Evolutionary conservation across 2,888 invertebrate species (phyloP).

Genomic region (Eristalinus aeneus): DNA sequence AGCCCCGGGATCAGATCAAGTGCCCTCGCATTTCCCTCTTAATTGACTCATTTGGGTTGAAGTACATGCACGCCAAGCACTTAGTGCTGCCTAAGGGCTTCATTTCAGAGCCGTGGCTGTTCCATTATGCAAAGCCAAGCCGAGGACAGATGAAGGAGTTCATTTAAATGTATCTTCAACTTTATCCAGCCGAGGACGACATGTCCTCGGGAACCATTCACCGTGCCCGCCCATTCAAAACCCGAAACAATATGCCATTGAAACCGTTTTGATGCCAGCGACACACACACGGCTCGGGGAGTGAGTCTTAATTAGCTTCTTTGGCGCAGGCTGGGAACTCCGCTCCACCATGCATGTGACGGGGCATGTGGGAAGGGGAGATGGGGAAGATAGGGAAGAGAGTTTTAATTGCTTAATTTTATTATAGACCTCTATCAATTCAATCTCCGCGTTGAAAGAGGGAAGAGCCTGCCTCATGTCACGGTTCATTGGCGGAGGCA

Average conservation of each 20-base stretch:
- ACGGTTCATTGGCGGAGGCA: conserved; percentile 57
- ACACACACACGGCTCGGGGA: conserved; percentile 35
- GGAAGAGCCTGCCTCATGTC: conserved; percentile 57
- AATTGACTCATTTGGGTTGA: neutral
- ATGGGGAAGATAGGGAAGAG: neutral
- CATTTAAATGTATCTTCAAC: neutral
- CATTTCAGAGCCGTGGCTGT: neutral
- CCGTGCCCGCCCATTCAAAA: conserved; percentile 32
- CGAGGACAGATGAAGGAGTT: neutral
- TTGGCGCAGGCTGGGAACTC: conserved; percentile 19
- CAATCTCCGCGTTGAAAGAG: conserved; percentile 48
- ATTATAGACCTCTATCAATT: conserved; percentile 67
- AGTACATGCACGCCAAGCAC: neutral
- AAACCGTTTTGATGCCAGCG: conserved; percentile 45
- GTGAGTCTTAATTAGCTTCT: conserved; percentile 65
- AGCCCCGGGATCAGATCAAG: too few species aligned
- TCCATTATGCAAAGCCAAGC: neutral
- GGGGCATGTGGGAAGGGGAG: neutral
- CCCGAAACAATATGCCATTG: conserved; percentile 61
- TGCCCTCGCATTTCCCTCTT: neutral
- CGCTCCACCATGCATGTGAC: neutral
- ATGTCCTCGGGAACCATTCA: conserved; percentile 13
- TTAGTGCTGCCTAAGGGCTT: neutral
- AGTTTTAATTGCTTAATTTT: conserved; percentile 70
- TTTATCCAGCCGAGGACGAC: conserved; percentile 34